These are phyloP conservation scores for Luperina nickerlii DNA, from an alignment of 2,888 invertebrate genomes.

Conservation along the genomic window DNA sequence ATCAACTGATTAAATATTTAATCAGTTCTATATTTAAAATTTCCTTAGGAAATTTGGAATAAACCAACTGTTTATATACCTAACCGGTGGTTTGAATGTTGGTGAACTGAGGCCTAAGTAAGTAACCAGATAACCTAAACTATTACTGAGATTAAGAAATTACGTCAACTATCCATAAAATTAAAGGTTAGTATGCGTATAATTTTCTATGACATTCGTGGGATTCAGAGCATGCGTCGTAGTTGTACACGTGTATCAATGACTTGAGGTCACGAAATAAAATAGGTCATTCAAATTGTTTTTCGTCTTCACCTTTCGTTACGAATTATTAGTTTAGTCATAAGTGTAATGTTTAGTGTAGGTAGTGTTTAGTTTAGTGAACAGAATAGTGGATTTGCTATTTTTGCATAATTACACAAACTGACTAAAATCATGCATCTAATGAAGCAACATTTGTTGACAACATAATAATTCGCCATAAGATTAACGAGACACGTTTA, in stretches of 20 bases:
- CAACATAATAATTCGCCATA: conserved; percentile 45
- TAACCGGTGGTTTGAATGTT: too few species aligned
- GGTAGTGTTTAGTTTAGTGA: neutral
- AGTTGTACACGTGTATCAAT: neutral
- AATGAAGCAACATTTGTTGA: conserved; percentile 40
- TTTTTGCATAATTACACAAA: conserved; percentile 10
- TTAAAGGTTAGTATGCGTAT: too few species aligned
- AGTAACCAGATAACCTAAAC: conserved; percentile 39
- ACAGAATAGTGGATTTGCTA: conserved; percentile 1
- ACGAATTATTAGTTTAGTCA: conserved; percentile 21
- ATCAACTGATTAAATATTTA: too few species aligned
- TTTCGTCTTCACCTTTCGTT: conserved; percentile 38
- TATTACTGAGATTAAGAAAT: conserved; percentile 39
- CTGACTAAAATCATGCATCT: neutral
- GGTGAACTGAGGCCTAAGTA: too few species aligned
- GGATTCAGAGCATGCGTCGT: conserved; percentile 6
- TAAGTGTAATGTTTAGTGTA: too few species aligned
- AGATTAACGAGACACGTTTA: conserved; percentile 43
- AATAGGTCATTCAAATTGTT: conserved; percentile 27
- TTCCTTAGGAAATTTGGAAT: too few species aligned
- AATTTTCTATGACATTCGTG: conserved; percentile 16
- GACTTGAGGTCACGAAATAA: conserved; percentile 34
- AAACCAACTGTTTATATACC: too few species aligned
- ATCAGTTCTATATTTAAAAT: too few species aligned
- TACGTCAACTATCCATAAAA: neutral